phyloP scores from a whole-genome alignment of 2,113 vertebrate species.

The Marmota flaviventris region DNA sequence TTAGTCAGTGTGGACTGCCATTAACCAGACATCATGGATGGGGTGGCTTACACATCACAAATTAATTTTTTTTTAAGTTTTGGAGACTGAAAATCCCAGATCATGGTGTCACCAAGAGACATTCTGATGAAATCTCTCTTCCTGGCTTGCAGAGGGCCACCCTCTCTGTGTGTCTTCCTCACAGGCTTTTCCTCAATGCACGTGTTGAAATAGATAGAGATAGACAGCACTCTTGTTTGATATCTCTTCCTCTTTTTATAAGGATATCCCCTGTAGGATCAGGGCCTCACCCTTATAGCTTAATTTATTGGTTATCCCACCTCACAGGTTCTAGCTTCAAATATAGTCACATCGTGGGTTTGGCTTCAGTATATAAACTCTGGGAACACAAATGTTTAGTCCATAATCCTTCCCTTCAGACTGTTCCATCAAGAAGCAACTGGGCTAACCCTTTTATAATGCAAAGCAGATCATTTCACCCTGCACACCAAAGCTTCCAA shows the following conservation, averaged over 20 bases:
- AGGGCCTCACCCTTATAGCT: neutral
- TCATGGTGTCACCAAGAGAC: rapidly evolving
- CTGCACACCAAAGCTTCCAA: neutral
- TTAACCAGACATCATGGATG: neutral
- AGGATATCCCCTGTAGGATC: neutral
- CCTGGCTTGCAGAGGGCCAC: neutral
- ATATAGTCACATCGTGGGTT: neutral
- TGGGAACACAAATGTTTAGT: neutral
- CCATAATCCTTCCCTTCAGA: neutral
- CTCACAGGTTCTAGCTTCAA: neutral
- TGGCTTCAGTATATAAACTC: neutral
- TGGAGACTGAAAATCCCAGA: neutral
- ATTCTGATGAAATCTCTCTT: neutral
- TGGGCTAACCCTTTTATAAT: neutral
- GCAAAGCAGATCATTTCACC: neutral
- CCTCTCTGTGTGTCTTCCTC: neutral
- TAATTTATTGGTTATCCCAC: neutral
- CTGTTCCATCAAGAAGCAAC: neutral
- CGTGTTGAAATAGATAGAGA: too few relatives aligned
- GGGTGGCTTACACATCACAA: neutral
- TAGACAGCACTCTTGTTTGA: neutral
- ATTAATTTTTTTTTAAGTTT: neutral
- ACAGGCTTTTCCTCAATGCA: neutral
- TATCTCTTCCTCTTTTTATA: neutral
- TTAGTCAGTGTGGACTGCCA: neutral